Evolutionary conservation across 1,140 invertebrate genomes (phyloP).

Genomic region (Vollenhovia emeryi): DNA sequence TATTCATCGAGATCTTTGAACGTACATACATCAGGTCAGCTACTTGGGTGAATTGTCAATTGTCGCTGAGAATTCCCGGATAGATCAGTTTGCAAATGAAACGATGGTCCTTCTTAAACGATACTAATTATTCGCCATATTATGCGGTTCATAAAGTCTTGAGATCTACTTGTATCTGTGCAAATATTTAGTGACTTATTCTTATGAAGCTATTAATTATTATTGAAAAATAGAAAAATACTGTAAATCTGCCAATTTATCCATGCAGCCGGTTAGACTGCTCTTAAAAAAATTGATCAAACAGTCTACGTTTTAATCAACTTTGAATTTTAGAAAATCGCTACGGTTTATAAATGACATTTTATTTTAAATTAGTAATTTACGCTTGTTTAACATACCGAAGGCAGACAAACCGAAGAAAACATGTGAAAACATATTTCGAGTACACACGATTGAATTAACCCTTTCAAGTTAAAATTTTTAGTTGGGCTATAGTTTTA

Average conservation of each 20-base stretch:
- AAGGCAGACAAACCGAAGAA: background rate
- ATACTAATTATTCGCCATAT: background rate
- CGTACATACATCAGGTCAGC: background rate
- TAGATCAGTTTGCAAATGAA: background rate
- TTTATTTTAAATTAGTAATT: background rate
- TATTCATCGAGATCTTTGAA: constrained; percentile 15
- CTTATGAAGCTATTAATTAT: background rate
- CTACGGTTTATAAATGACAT: background rate
- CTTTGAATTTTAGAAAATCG: background rate
- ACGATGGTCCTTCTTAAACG: background rate
- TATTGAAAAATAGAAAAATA: constrained; percentile 6
- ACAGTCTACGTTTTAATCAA: background rate
- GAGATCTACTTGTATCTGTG: background rate
- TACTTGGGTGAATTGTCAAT: constrained; percentile 26
- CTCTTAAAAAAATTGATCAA: background rate
- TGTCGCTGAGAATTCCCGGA: background rate
- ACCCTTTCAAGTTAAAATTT: background rate
- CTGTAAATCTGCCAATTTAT: background rate
- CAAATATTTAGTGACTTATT: background rate
- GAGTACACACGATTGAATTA: background rate
- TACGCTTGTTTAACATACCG: background rate
- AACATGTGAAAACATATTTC: background rate
- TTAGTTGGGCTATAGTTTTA: background rate
- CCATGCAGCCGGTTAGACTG: background rate
- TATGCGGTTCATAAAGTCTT: background rate